phyloP scores from a whole-genome alignment of 2,113 vertebrate genomes.

The Sprattus sprattus region DNA sequence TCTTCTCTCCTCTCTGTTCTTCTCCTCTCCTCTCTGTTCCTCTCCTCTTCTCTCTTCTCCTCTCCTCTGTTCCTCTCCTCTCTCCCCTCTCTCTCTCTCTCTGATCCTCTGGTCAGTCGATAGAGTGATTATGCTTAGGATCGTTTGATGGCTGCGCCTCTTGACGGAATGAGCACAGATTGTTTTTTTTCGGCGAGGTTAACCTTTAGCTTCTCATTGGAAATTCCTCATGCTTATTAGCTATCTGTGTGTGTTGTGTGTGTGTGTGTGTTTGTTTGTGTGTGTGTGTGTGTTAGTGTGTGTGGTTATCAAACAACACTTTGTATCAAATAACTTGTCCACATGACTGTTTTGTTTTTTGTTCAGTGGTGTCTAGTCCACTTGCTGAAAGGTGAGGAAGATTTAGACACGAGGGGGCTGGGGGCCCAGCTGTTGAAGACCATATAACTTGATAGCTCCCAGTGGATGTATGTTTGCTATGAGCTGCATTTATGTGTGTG shows the following conservation, averaged over 20 bases:
- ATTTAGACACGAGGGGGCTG: not conserved
- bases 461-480: conserved; percentile 49
- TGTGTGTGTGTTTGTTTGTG: not conserved
- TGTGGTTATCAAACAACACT: conserved; percentile 54
- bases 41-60: not conserved
- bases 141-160: conserved; percentile 49
- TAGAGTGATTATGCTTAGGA: conserved; percentile 32
- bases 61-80: not conserved
- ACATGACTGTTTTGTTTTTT: conserved; percentile 37
- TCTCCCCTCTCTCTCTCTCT: too few relatives aligned
- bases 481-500: conserved; percentile 26
- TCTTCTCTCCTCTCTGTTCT: not conserved
- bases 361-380: not conserved
- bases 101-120: conserved; percentile 45
- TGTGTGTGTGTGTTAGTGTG: not conserved
- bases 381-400: not conserved
- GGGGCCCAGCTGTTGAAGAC: conserved; percentile 48
- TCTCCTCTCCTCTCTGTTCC: not conserved
- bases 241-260: not conserved
- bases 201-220: conserved; percentile 62
- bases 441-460: conserved; percentile 56
- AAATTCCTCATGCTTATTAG: conserved; percentile 36
- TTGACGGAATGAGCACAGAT: conserved; percentile 57
- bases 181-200: conserved; percentile 49
- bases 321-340: conserved; percentile 24